phyloP scores from a whole-genome alignment of 2,888 invertebrate genomes.

The Petrolisthes manimaculis region DNA sequence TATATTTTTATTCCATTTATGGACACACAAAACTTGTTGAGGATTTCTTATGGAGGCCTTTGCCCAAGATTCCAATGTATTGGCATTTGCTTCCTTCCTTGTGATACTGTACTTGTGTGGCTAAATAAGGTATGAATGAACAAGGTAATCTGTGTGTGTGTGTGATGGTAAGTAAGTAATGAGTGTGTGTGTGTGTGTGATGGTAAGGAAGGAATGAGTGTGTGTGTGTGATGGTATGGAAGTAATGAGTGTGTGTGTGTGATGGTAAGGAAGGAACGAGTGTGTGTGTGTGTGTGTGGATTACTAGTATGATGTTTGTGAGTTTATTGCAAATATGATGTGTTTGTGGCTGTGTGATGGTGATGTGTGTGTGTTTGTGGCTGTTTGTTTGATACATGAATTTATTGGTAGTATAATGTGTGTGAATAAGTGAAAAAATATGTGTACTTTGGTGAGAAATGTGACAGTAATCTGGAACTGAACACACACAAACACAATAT shows the following conservation, averaged over 20 bases:
- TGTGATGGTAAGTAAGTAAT: not conserved
- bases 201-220: not conserved
- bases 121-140: not conserved
- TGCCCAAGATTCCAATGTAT: conserved; percentile 30
- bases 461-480: too few relatives aligned
- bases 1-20: conserved; percentile 45
- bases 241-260: not conserved
- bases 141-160: not conserved
- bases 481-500: too few relatives aligned
- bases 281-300: conserved; percentile 3
- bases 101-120: conserved; percentile 28
- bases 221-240: too few relatives aligned
- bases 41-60: not conserved
- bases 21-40: conserved; percentile 20
- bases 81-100: conserved; percentile 41
- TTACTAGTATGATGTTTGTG: not conserved
- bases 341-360: too few relatives aligned
- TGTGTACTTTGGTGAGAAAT: too few relatives aligned
- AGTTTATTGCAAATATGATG: not conserved
- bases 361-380: too few relatives aligned
- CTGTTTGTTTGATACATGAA: too few relatives aligned
- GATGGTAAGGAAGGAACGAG: not conserved
- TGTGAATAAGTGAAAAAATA: too few relatives aligned
- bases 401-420: too few relatives aligned
- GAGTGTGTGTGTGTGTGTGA: not conserved